Base-by-base conservation (phyloP, 1,140 invertebrate species). In the Pogonomyrmex californicus region DNA sequence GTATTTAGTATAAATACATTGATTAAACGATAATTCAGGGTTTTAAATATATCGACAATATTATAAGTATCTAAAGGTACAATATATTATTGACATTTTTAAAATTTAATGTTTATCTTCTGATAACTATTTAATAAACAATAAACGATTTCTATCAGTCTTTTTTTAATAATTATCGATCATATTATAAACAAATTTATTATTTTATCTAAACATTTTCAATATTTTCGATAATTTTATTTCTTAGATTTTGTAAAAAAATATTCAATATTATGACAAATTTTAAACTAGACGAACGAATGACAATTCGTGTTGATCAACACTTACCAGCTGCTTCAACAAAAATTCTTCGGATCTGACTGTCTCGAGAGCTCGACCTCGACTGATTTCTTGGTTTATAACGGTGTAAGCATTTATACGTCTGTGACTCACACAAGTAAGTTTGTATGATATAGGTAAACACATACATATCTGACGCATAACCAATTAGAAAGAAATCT, bases 401-500 rank as follows among this genome's bases (percentile, higher is more conserved):
- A 33, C 38, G 66, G 41, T 60, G 33, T 62, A 88, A 63, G 83
- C 77, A 82, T 90, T 88, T 91, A 91, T 90, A 90, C 65, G 54
- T 62, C 41, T 36, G 66, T 33, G 54, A 71, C 56, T 78, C 63
- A 83, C 47, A 60, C 44, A 23, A 9, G 5, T 41, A 51, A 23
- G 0, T 54, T 10, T n/a, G 51, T 58, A 66, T 12, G 14, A 44
- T 23, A 33, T 38, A 9, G n/a, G 1, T 47, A 9, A 14, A n/a
- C 9, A n/a, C 9, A 0, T 54, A 30, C 5, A 23, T 66, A 41
- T 33, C 17, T 41, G 51, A 41, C 58, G 33, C 17, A 56, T 36
- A 36, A 51, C 33, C 38, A 10, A 49, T 60, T 71, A 33, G 10
- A 14, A n/a, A 68, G 60, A 75, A 77, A 44, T 56, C 41, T 56